Evolutionary conservation across 2,797 vertebrate genomes (phyloP).

Genomic region (Miopithecus talapoin): DNA sequence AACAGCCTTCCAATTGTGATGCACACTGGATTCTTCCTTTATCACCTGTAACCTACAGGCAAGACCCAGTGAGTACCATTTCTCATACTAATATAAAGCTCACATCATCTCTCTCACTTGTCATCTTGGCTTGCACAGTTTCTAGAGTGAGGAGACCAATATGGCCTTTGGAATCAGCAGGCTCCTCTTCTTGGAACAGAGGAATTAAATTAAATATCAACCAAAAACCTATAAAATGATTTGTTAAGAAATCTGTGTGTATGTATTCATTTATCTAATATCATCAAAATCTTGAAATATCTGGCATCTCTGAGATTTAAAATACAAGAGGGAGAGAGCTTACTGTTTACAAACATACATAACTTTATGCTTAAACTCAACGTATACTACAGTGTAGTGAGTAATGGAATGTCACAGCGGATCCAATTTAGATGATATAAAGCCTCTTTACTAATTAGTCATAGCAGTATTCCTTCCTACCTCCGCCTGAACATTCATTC

Average conservation of each 20-base stretch:
- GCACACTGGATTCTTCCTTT: background rate
- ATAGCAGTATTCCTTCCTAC: background rate
- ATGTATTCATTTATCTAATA: background rate
- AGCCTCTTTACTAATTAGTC: constrained; percentile 13
- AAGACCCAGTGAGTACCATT: background rate
- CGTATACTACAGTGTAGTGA: background rate
- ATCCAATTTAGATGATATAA: constrained; percentile 21
- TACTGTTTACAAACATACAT: background rate
- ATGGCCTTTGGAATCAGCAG: background rate
- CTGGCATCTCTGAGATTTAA: background rate
- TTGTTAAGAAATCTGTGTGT: background rate
- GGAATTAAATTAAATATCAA: background rate
- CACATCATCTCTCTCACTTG: background rate
- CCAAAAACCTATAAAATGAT: background rate
- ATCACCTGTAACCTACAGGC: background rate
- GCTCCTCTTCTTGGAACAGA: background rate
- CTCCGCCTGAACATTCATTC: background rate
- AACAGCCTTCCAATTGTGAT: background rate
- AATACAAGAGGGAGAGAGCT: background rate
- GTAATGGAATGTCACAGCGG: background rate
- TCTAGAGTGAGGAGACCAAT: background rate
- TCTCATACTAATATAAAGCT: background rate
- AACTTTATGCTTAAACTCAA: background rate
- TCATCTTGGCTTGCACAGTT: background rate
- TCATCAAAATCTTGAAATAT: background rate